Base-by-base conservation (phyloP, 2,113 vertebrate species). In the Cheirogaleus medius region DNA sequence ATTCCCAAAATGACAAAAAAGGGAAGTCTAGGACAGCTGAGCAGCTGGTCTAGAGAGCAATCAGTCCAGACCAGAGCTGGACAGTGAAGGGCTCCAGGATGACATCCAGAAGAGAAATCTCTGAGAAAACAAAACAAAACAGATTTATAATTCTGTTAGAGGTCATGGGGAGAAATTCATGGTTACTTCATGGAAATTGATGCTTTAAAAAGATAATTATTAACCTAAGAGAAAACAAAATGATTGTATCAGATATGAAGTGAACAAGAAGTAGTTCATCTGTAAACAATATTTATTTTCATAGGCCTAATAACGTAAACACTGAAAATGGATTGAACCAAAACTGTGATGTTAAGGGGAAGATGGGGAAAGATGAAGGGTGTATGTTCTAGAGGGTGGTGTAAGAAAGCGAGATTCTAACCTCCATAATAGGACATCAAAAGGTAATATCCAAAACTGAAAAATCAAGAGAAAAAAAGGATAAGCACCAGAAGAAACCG, bases 271-370 rank as follows among this genome's bases (percentile, higher is more conserved):
- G 58, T 56, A 87, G 68, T 37, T 88, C 56, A 77, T 32, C 47
- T 94, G 21, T 54, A 60, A 91, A 68, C 27, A 92, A 4, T 92
- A 93, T 93, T 91, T 92, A 93, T 93, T 91, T 96, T 86, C 68
- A 95, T 27, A 87, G 39, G 47, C n/a, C 89, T 47, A 83, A 84
- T 74, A 89, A 77, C 76, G 15, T 78, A 74, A 95, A 89, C 39
- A 66, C 74, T 54, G 39, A 95, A 87, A 97, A 54, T 25, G 52
- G 29, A 71, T 58, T 66, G 71, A 87, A 76, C 77, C 37, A 90
- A 87, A 88, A 93, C 27, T 47, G 37, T 68, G 20, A 69, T 63
- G 29, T 23, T 25, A 80, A 80, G 64, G 54, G 32, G 25, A 93
- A 25, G 34, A 32, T 54, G 25, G 13, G 42, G 23, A 37, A 8